Evolutionary conservation across 2,797 vertebrate species (phyloP), one percentile per base, ranked within the genome.

Genomic region (Myripristis jacobus): DNA sequence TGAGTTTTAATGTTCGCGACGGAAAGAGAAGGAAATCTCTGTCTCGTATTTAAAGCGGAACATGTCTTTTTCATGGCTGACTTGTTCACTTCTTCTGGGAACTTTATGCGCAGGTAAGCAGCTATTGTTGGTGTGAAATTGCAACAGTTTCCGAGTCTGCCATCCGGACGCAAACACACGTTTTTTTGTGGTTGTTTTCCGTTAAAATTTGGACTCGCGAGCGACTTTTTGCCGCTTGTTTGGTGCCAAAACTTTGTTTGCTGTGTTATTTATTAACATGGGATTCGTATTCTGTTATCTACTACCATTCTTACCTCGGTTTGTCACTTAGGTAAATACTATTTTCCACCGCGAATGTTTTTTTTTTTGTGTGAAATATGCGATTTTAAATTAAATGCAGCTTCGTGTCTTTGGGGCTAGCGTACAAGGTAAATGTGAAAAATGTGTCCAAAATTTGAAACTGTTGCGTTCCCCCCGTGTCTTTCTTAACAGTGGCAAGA

Each of bases 81-180:
- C 96, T 94, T 96, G 97, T 93, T 95, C 95, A 91, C 94, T 98
- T 92, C 95, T 99, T 89, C 96, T 96, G 91, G 96, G 96, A 95
- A 97, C 96, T 96, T 96, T 97, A 81, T 97, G 96, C 91, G 95
- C 96, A 93, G 96, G 97, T 99, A 94, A 91, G 83, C 70, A 0
- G 69, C 70, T 63, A 34, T 73, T 83, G 56, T 77, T 76, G 46
- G 18, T 18, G 6, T 1, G 18, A 59, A 72, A 60, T 75, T 46
- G 74, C 66, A 68, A 83, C 73, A 75, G 65, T 82, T 72, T 12
- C 16, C 22, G 34, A 34, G 5, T 43, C 44, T 41, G 1, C 48
- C 46, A 31, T 55, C 48, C 38, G 31, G 53, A 44, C n/a, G 15
- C 25, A 6, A 34, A 46, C 31, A 21, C 50, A 15, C 73, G 59